These are phyloP conservation scores for Plectropomus leopardus DNA, from an alignment of 2,113 vertebrate species.

Conservation along the genomic window DNA sequence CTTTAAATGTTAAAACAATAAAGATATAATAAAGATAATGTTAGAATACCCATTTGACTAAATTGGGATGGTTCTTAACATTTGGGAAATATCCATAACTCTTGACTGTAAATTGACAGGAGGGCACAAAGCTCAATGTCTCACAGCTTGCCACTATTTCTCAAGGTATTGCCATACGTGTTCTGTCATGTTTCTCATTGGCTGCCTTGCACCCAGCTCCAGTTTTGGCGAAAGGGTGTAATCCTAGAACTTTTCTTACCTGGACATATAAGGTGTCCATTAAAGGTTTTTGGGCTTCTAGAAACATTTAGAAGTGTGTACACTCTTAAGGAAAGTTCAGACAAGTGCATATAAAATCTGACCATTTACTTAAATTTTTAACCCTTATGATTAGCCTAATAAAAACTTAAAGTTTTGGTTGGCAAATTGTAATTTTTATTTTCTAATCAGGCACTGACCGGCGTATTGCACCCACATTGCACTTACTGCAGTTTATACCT, in stretches of 20 bases:
- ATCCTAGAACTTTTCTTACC: constrained; percentile 18
- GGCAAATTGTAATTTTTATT: neutral
- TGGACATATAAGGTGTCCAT: constrained; percentile 1
- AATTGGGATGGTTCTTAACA: neutral
- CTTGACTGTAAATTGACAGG: constrained; percentile 29
- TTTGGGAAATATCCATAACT: neutral
- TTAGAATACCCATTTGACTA: neutral
- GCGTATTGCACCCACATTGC: neutral
- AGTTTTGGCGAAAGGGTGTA: constrained; percentile 30
- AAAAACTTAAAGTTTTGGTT: neutral
- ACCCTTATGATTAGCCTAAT: neutral
- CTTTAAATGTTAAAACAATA: too few relatives aligned
- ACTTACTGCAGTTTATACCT: neutral
- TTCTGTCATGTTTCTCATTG: constrained; percentile 61
- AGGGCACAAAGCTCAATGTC: constrained; percentile 25
- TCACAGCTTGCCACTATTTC: constrained; percentile 50
- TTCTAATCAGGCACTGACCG: neutral
- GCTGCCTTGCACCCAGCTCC: constrained; percentile 16
- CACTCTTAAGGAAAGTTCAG: neutral
- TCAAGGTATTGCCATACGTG: constrained; percentile 42
- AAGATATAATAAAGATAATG: neutral
- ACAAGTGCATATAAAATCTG: neutral
- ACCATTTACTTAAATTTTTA: neutral
- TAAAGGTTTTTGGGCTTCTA: neutral
- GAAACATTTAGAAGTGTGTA: neutral